Percentiles rank a stretch among this genome's conserved stretches.
Evolutionary conservation across 2,888 invertebrate genomes (phyloP).

Genomic region (Drosophila ustulata): DNA sequence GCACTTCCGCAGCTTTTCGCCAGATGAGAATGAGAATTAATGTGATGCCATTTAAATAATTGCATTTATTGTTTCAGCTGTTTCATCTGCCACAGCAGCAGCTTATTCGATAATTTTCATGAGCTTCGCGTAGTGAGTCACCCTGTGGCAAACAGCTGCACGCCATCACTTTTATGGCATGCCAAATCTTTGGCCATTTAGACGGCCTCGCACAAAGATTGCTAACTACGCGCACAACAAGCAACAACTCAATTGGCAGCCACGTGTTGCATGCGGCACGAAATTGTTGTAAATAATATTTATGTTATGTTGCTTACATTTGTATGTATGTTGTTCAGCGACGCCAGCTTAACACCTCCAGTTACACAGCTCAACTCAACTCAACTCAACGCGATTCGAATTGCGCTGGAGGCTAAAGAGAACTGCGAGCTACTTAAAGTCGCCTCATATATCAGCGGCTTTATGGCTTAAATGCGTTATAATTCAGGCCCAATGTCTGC

Average conservation of each 20-base stretch:
- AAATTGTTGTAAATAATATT: constrained; percentile 73
- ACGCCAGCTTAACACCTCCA: constrained; percentile 47
- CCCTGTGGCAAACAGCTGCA: constrained; percentile 39
- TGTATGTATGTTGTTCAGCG: constrained; percentile 10
- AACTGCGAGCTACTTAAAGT: constrained; percentile 63
- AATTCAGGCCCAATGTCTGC: constrained; percentile 54
- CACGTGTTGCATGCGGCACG: constrained; percentile 77
- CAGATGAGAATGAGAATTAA: constrained; percentile 13
- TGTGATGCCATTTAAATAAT: constrained; percentile 17
- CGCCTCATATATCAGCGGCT: constrained; percentile 67
- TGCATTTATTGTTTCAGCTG: constrained; percentile 21
- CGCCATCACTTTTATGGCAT: constrained; percentile 33
- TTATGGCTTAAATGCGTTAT: constrained; percentile 69
- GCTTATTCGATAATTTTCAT: constrained; percentile 7
- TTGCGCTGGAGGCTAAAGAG: constrained; percentile 26
- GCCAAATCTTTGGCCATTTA: constrained; percentile 59
- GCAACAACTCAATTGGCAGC: constrained; percentile 60
- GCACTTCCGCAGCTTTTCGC: constrained; percentile 11
- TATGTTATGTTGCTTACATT: constrained; percentile 46
- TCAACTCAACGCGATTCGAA: background rate
- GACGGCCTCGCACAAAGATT: constrained; percentile 30
- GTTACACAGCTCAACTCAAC: constrained; percentile 31
- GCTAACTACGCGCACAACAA: constrained; percentile 25
- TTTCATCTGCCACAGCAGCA: background rate
- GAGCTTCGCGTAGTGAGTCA: constrained; percentile 36